Conservation (phyloP, 2,888 invertebrate genomes). For the Volucella inanis region DNA sequence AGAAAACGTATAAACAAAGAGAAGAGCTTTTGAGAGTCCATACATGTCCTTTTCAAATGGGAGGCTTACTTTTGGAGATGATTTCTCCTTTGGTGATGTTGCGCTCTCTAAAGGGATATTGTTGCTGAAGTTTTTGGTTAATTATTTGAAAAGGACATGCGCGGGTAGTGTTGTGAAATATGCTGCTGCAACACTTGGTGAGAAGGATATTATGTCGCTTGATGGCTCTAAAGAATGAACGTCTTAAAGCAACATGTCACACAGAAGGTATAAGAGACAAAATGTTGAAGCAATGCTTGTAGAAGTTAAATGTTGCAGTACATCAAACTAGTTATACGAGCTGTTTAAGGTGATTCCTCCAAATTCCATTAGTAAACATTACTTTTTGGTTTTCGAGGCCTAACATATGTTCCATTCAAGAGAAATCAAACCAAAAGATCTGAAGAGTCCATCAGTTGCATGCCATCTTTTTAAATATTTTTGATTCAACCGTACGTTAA, state of each 20-base stretch:
- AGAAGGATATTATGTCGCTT: background rate
- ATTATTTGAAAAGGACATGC: background rate
- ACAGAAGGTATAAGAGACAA: no score
- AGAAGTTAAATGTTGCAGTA: no score
- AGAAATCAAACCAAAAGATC: no score
- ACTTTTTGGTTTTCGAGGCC: no score
- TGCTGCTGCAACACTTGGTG: conserved; percentile 3
- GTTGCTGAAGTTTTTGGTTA: background rate
- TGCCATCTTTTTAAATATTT: no score
- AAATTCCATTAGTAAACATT: no score
- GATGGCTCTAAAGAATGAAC: background rate
- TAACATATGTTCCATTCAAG: no score
- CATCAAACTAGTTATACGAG: no score
- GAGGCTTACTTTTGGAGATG: conserved; percentile 42
- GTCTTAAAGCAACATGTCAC: background rate
- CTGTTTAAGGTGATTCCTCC: no score
- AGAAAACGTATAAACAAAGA: conserved; percentile 67
- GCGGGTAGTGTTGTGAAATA: background rate
- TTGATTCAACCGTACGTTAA: no score
- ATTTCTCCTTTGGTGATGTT: background rate
- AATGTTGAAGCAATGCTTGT: background rate
- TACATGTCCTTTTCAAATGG: conserved; percentile 27
- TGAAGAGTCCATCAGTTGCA: no score
- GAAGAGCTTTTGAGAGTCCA: conserved; percentile 57
- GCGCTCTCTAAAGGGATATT: background rate